Evolutionary conservation across 2,113 vertebrate species (phyloP).

Genomic region (Psilopogon haemacephalus): DNA sequence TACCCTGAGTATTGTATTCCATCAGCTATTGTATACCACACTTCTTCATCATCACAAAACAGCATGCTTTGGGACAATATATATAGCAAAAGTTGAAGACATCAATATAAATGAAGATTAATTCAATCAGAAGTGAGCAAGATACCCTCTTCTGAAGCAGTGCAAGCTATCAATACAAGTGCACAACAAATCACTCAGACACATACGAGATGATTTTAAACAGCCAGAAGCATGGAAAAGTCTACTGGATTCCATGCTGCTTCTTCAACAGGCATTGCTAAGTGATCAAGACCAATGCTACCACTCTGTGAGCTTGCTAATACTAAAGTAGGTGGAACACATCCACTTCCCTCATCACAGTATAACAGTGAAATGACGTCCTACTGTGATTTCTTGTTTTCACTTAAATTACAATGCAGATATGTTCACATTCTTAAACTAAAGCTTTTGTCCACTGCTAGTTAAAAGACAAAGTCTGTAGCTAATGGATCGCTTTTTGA

Average conservation of each 20-base stretch:
- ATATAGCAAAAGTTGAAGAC: neutral
- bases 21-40: neutral
- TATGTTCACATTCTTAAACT: neutral
- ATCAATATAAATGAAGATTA: neutral
- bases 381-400: neutral
- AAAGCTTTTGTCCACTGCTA: neutral
- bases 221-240: neutral
- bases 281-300: neutral
- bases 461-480: neutral
- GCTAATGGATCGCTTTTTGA: neutral
- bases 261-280: neutral
- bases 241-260: neutral
- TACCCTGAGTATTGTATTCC: neutral
- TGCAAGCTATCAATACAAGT: rapidly evolving
- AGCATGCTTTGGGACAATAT: neutral
- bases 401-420: neutral
- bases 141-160: neutral
- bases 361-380: neutral
- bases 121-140: neutral
- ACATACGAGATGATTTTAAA: neutral
- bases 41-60: neutral
- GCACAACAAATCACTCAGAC: neutral
- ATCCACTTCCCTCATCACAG: rapidly evolving
- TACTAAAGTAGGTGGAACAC: rapidly evolving
- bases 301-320: neutral